A percentile compares a stretch with the other conserved stretches of the same genome.
Conservation (phyloP, 2,888 invertebrate species). For the Drosophila meridiana region DNA sequence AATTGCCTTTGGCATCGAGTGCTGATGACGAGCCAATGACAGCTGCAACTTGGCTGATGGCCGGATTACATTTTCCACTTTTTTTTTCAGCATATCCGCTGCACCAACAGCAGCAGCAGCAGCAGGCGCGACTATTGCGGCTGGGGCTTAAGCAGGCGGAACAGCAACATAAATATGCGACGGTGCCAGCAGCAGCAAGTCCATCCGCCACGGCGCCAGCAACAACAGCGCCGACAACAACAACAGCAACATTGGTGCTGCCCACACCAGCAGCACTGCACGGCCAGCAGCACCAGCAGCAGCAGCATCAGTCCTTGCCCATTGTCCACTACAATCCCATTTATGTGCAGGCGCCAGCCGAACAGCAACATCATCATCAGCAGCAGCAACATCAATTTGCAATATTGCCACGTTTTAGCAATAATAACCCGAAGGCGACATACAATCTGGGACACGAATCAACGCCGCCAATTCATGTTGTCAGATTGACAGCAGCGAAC, state of each 20-base stretch:
- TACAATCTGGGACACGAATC: slow-evolving; percentile 70
- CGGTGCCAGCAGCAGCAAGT: slow-evolving; percentile 30
- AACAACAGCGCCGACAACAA: slow-evolving; percentile 41
- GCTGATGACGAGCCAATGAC: slow-evolving; percentile 9
- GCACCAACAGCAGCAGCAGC: slow-evolving; percentile 54
- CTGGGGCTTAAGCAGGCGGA: slow-evolving; percentile 49
- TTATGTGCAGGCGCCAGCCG: slow-evolving; percentile 72
- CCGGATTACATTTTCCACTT: slow-evolving; percentile 22
- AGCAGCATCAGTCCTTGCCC: slow-evolving; percentile 52
- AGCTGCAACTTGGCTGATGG: slow-evolving; percentile 8
- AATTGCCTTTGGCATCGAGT: slow-evolving; percentile 27
- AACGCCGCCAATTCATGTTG: slow-evolving; percentile 70
- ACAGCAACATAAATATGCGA: slow-evolving; percentile 51
- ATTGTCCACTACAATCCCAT: slow-evolving; percentile 79
- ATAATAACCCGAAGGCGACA: slow-evolving; percentile 72
- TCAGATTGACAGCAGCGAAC: slow-evolving; percentile 72
- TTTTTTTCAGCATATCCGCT: slow-evolving; percentile 69
- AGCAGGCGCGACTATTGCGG: slow-evolving; percentile 46
- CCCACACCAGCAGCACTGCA: slow-evolving; percentile 39
- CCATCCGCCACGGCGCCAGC: slow-evolving; percentile 39
- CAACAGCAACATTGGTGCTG: slow-evolving; percentile 43
- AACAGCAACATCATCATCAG: slow-evolving; percentile 52
- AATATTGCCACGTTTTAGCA: slow-evolving; percentile 74
- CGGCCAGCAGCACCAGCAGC: slow-evolving; percentile 47
- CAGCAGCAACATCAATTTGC: slow-evolving; percentile 69